These are phyloP conservation scores for Eurois occulta DNA, from an alignment of 2,888 invertebrate species.

Conservation along the genomic window DNA sequence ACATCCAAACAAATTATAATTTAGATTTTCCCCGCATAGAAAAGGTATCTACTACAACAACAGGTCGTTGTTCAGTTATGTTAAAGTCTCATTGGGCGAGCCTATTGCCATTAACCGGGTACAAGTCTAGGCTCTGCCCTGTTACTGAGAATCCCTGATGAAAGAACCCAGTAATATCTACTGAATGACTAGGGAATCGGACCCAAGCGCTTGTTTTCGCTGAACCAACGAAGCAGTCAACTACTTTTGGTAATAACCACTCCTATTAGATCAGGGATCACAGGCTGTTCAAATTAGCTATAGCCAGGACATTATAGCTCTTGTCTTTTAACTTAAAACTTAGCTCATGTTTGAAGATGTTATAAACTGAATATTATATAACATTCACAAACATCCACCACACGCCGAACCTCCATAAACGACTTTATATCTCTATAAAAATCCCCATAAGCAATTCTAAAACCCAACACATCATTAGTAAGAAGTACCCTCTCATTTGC, in stretches of 20 bases:
- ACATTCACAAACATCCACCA: not conserved
- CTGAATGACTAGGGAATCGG: not conserved
- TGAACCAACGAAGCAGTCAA: not conserved
- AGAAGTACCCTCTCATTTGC: slow-evolving; percentile 56
- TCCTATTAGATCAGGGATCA: not conserved
- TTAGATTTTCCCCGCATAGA: not conserved
- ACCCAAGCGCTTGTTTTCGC: not conserved
- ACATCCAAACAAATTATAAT: not conserved
- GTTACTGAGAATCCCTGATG: not conserved
- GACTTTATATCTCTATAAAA: slow-evolving; percentile 37
- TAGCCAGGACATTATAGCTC: not conserved
- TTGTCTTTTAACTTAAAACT: not conserved
- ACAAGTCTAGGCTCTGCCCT: too few relatives aligned
- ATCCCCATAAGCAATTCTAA: slow-evolving; percentile 28
- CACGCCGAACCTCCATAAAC: slow-evolving; percentile 13
- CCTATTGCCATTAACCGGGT: not conserved
- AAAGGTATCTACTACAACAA: not conserved
- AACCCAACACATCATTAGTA: slow-evolving; percentile 55
- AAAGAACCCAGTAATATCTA: not conserved
- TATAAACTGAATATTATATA: not conserved
- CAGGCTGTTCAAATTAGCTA: not conserved
- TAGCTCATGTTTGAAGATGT: not conserved
- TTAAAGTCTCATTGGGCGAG: not conserved
- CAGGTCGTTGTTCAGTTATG: not conserved
- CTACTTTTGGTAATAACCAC: not conserved